phyloP scores from a whole-genome alignment of 2,888 invertebrate species.

The Trisateles emortualis region DNA sequence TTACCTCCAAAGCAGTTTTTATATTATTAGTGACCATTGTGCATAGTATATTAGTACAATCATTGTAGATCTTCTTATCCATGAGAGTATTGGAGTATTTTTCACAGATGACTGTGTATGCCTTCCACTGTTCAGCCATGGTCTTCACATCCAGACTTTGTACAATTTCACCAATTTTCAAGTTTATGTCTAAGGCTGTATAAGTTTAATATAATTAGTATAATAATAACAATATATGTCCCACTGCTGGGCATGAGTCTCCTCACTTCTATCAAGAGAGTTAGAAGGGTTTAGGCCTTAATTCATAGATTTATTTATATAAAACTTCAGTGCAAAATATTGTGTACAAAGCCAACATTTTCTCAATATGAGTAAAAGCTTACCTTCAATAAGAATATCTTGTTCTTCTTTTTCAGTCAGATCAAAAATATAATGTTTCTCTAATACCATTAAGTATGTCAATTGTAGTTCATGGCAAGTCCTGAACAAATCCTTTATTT shows the following conservation, averaged over 20 bases:
- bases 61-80: constrained; percentile 62
- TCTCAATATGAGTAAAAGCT: neutral
- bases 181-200: constrained; percentile 77
- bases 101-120: constrained; percentile 75
- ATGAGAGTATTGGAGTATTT: constrained; percentile 71
- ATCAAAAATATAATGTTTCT: constrained; percentile 75
- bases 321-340: too few relatives aligned
- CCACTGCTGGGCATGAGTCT: too few relatives aligned
- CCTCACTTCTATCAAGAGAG: too few relatives aligned
- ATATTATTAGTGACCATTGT: constrained; percentile 63
- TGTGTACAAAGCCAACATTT: neutral
- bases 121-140: constrained; percentile 87
- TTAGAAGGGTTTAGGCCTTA: too few relatives aligned
- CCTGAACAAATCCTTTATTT: constrained; percentile 75
- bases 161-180: constrained; percentile 79
- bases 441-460: constrained; percentile 72
- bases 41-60: constrained; percentile 63
- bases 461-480: constrained; percentile 77
- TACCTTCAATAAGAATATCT: constrained; percentile 72
- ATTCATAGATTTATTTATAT: neutral
- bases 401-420: constrained; percentile 64
- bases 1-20: constrained; percentile 65
- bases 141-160: constrained; percentile 83
- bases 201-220: too few relatives aligned
- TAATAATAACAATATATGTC: too few relatives aligned